Percentiles rank a stretch among this genome's conserved stretches.
phyloP scores from a whole-genome alignment of 2,797 vertebrate genomes.

The Sebastes baramenuke region DNA sequence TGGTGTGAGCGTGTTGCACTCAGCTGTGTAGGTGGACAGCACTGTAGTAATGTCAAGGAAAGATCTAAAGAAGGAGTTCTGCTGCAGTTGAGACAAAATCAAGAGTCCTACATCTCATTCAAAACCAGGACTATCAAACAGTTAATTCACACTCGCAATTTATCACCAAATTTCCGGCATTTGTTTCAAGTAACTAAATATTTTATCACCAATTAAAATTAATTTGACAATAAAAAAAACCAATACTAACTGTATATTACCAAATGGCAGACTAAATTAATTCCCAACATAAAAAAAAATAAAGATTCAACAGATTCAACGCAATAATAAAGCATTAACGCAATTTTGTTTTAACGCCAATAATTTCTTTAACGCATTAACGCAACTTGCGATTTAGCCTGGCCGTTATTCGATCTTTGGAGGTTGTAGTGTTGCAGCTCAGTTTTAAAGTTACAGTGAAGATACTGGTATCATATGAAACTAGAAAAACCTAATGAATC shows the following conservation, averaged over 20 bases:
- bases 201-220: not conserved
- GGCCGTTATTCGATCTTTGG: too few species aligned
- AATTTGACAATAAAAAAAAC: not conserved
- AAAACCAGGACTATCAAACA: not conserved
- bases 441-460: too few species aligned
- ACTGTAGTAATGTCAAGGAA: not conserved
- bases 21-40: conserved; percentile 42
- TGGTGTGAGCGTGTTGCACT: conserved; percentile 1
- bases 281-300: too few species aligned
- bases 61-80: conserved; percentile 4
- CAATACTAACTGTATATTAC: not conserved
- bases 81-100: not conserved
- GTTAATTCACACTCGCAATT: not conserved
- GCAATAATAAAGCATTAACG: too few species aligned
- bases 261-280: not conserved
- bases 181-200: not conserved
- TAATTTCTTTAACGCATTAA: too few species aligned
- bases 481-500: too few species aligned
- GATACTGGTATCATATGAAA: too few species aligned
- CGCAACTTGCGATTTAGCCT: too few species aligned
- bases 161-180: not conserved
- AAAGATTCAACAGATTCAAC: too few species aligned
- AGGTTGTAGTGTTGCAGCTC: too few species aligned
- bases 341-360: too few species aligned
- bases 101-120: not conserved